A percentile compares a stretch with the other conserved stretches of the same genome.
These are phyloP conservation scores for Phyllostomus hastatus DNA, from an alignment of 2,113 vertebrate species.

Conservation along the genomic window DNA sequence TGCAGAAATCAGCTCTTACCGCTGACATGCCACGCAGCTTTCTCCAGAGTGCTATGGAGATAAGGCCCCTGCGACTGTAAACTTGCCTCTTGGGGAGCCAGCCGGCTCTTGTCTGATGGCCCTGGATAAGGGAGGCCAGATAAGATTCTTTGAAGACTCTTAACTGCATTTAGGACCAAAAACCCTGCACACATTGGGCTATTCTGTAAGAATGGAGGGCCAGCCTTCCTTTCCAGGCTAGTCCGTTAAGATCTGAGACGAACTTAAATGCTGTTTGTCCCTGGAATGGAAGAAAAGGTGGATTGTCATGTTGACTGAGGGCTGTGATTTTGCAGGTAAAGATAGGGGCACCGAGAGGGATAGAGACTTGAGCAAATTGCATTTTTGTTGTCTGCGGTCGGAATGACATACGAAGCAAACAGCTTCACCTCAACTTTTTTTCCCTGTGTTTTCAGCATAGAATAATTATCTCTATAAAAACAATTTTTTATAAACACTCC, in stretches of 20 bases:
- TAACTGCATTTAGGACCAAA: not conserved
- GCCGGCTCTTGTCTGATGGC: not conserved
- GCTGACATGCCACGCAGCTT: not conserved
- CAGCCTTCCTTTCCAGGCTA: not conserved
- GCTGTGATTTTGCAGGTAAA: not conserved
- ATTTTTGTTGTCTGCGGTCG: not conserved
- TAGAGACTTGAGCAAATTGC: not conserved
- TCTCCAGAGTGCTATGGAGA: not conserved
- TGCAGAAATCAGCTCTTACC: not conserved
- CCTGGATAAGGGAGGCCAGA: conserved; percentile 20
- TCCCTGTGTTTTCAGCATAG: not conserved
- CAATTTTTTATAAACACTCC: not conserved
- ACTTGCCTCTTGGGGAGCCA: not conserved
- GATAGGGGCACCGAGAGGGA: not conserved
- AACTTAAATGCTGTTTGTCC: not conserved
- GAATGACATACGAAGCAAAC: not conserved
- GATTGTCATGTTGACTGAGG: not conserved
- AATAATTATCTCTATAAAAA: not conserved
- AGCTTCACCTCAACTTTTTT: not conserved
- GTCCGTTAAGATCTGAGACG: not conserved
- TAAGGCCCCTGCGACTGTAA: not conserved
- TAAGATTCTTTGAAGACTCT: conserved; percentile 34
- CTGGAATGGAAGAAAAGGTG: not conserved
- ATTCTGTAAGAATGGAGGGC: not conserved
- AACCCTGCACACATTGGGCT: not conserved